Evolutionary conservation across 2,797 vertebrate genomes (phyloP), one percentile per base, ranked within the genome.

Genomic region (Lates japonicus): DNA sequence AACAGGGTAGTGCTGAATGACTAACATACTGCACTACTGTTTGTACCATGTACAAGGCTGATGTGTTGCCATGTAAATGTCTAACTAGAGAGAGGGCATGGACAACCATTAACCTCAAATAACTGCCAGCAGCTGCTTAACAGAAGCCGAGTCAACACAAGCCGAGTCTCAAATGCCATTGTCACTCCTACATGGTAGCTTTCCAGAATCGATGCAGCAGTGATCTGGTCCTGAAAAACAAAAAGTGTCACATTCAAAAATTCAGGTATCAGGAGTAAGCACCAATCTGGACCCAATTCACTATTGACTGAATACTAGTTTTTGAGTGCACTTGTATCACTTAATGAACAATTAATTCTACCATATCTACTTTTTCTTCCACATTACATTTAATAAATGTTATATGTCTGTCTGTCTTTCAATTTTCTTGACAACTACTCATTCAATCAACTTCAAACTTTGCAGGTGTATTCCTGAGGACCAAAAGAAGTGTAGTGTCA

Each of bases 101-200:
- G 79, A 82, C 86, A 90, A 88, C 84, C 87, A 93, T 93, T 93
- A 88, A 93, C 90, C 89, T 91, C 76, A 76, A 86, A 93, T 90
- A 91, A 91, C 83, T 82, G 82, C 75, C 85, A 68, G 89, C 87
- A 90, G 89, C 89, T 91, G 91, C 81, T 67, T 65, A 87, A 89
- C 90, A 86, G 75, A 73, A 84, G 76, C 58, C 76, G 60, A 86
- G 82, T 79, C 90, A 92, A 92, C 82, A 85, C 42, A 87, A 89
- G 25, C 25, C 82, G 1, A 46, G 71, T 78, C 79, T 91, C 78
- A 85, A 90, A 90, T 76, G 72, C 83, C 79, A 57, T 55, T 68
- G 83, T 86, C 85, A 74, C 82, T 89, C 74, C 82, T 33, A 66
- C 74, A 71, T 65, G 72, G 67, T 76, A 20, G 66, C 63, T 70